These are phyloP conservation scores for Andrena dorsata DNA, from an alignment of 2,888 invertebrate genomes.

Conservation along the genomic window DNA sequence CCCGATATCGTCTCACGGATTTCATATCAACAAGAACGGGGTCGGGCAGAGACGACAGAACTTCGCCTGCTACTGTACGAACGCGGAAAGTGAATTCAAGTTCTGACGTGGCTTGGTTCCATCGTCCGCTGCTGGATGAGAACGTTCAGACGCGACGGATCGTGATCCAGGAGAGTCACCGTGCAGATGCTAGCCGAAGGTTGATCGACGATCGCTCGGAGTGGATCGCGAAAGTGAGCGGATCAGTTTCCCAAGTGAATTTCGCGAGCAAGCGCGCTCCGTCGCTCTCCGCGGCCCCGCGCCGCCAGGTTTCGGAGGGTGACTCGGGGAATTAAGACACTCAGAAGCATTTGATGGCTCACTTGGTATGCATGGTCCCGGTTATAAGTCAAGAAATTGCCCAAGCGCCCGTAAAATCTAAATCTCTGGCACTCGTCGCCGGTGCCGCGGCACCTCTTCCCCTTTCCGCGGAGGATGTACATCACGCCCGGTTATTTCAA, in stretches of 20 bases:
- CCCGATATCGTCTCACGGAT: constrained; percentile 66
- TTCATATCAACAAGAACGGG: constrained; percentile 65
- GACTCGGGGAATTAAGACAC: constrained; percentile 48
- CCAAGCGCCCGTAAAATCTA: constrained; percentile 79
- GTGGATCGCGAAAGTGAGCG: background rate
- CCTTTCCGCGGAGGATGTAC: constrained; percentile 60
- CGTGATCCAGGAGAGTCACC: background rate
- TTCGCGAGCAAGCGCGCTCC: constrained; percentile 1
- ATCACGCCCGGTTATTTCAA: constrained; percentile 77
- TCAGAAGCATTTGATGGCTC: constrained; percentile 57
- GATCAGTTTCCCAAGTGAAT: background rate
- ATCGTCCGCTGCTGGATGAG: background rate
- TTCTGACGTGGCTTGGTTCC: background rate
- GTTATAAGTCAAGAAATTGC: constrained; percentile 79
- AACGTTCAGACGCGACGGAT: background rate
- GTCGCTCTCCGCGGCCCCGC: background rate
- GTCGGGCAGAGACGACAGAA: constrained; percentile 32
- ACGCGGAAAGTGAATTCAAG: constrained; percentile 40
- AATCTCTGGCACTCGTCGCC: constrained; percentile 79
- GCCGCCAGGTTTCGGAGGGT: constrained; percentile 12
- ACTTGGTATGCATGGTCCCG: constrained; percentile 75
- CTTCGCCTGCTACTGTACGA: constrained; percentile 38
- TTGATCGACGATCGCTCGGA: constrained; percentile 23
- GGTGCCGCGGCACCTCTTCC: constrained; percentile 46
- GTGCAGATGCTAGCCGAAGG: background rate